Base-by-base conservation (phyloP, 2,797 vertebrate species). In the Brotula barbata region DNA sequence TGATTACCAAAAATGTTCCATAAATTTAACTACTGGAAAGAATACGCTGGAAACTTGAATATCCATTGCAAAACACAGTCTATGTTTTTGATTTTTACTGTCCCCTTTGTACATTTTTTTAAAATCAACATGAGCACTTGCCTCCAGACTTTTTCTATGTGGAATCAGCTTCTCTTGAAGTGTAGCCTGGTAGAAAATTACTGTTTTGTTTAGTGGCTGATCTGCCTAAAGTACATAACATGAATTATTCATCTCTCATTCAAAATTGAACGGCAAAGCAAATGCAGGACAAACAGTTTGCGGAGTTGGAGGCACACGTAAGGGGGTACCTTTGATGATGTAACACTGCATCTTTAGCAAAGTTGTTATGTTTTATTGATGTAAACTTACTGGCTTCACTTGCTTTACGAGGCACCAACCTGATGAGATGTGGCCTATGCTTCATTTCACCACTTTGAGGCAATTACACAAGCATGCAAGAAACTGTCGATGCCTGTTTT, bases 331-430 rank as follows among this genome's bases (percentile, higher is more conserved):
- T 45, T 68, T 62, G 80, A 72, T 61, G 15, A 68, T 55, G 86
- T 80, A 73, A 73, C 62, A 22, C 78, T 76, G 72, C 68, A 75
- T 79, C 84, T 83, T 87, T 78, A 80, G 77, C 47, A 60, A 71
- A 75, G 60, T 65, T 46, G 54, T 43, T 54, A 84, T 90, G 70
- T 88, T 90, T 90, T 88, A 90, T 90, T 88, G 58, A 91, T 86
- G 84, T 28, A 9, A 56, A 58, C 36, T 39, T 77, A 68, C 68
- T 45, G 64, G 64, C 64, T 58, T 79, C 20, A 20, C 55, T 82
- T 70, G 64, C 70, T 78, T 77, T 42, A 73, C 71, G 59, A 80
- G 62, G 63, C 79, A 73, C 53, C 69, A 59, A 78, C 71, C 71
- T 81, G 72, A 83, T 64, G n/a, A 85, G 84, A 70, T 75, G 40